Base-by-base conservation (phyloP, 2,113 vertebrate species). In the Bostrychus sinensis region DNA sequence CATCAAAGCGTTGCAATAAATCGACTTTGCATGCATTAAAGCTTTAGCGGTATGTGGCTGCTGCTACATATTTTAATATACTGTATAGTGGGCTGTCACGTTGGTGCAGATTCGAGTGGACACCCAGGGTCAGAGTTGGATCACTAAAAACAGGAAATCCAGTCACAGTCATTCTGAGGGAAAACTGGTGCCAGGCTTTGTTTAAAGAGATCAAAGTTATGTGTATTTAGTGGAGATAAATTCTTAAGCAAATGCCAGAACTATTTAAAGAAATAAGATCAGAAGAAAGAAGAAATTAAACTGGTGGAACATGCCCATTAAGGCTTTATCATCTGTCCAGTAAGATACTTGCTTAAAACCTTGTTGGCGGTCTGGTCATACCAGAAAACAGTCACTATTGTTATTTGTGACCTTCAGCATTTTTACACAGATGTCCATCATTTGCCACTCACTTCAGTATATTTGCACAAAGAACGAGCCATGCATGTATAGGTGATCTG, bases 81-180 rank as follows among this genome's bases (percentile, higher is more conserved):
- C 13, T 37, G 23, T n/a, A n/a, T 17, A 28, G 22, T 20, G 28
- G 39, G 16, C 69, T 75, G n/a, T 81, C 66, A 69, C 46, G 10
- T 73, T 64, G 41, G n/a, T 12, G 19, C 41, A 79, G 81, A 86
- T 87, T 76, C 56, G 60, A 82, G 66, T 48, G 50, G 82, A 86
- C 83, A 82, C 70, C 26, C 19, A 56, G 71, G 83, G 83, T 87
- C 80, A 88, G 75, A 86, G 78, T 69, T 82, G 80, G n/a, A 81
- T 81, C 71, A 78, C 82, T 78, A 78, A 82, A 86, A 84, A 78
- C 78, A 73, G 75, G 72, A 80, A 75, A 78, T 79, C 38, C 63
- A 58, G 56, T 80, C 80, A 66, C 59, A 77, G 80, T 59, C 30
- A 23, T 62, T 81, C 56, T 46, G 62, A 46, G 59, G 80, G 57